Percentiles rank a stretch among this genome's conserved stretches.
Evolutionary conservation across 2,888 invertebrate genomes (phyloP).

Genomic region (Morpho deidamia): DNA sequence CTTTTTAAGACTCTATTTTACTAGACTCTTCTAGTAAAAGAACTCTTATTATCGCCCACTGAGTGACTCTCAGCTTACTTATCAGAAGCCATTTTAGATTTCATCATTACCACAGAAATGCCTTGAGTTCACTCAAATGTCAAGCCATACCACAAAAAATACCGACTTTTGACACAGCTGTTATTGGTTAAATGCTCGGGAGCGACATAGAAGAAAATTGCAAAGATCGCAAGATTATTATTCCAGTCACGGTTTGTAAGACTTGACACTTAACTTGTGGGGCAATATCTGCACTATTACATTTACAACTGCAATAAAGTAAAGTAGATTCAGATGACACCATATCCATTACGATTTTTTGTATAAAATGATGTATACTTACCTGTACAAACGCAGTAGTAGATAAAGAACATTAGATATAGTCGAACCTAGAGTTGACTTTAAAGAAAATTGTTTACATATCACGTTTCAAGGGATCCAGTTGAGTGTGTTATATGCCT

Average conservation of each 20-base stretch:
- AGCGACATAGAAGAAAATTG: slow-evolving; percentile 14
- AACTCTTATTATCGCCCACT: too few relatives aligned
- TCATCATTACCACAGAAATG: too few relatives aligned
- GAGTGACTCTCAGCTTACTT: too few relatives aligned
- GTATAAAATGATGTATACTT: too few relatives aligned
- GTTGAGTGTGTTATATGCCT: slow-evolving; percentile 32
- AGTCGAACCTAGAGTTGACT: not conserved
- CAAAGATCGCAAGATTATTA: slow-evolving; percentile 27
- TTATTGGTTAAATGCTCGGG: too few relatives aligned
- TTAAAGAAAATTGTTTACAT: slow-evolving; percentile 10
- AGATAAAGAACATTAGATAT: not conserved
- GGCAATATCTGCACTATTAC: slow-evolving; percentile 28
- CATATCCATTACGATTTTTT: slow-evolving; percentile 5
- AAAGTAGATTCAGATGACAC: not conserved
- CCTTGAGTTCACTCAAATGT: too few relatives aligned
- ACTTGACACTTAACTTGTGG: slow-evolving; percentile 34
- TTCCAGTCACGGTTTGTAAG: slow-evolving; percentile 30
- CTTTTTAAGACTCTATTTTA: too few relatives aligned
- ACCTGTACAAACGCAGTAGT: not conserved
- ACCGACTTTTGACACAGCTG: too few relatives aligned
- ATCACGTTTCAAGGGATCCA: slow-evolving; percentile 30
- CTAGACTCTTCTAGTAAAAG: too few relatives aligned
- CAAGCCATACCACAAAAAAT: too few relatives aligned
- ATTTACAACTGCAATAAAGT: slow-evolving; percentile 5
- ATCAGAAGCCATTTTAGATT: too few relatives aligned